Conservation (phyloP, 2,113 vertebrate genomes). For the Leucopsar rothschildi region DNA sequence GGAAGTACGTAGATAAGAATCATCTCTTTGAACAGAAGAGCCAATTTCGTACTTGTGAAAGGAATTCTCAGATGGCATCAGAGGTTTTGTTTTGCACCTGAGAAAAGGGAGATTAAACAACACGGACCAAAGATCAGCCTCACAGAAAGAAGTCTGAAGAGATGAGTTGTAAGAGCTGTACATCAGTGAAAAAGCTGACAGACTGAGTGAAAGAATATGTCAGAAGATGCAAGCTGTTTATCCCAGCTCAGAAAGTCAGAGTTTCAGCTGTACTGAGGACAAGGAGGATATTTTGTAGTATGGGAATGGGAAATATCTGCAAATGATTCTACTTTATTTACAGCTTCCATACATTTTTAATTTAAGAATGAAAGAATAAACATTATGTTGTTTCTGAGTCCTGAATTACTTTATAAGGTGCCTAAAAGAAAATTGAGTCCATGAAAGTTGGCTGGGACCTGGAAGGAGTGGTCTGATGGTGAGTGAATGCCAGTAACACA, state of each 20-base stretch:
- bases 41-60: neutral
- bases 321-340: neutral
- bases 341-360: neutral
- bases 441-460: neutral
- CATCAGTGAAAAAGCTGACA: neutral
- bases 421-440: neutral
- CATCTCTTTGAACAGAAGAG: neutral
- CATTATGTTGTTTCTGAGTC: neutral
- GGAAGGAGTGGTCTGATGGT: neutral
- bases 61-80: neutral
- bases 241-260: neutral
- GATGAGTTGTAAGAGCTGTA: neutral
- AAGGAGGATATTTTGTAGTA: neutral
- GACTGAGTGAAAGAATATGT: neutral
- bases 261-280: neutral
- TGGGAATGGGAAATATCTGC: neutral
- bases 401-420: neutral
- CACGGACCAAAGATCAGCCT: neutral
- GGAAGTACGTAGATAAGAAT: neutral
- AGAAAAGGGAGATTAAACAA: neutral
- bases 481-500: neutral
- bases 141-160: neutral
- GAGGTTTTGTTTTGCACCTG: neutral
- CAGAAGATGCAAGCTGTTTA: neutral
- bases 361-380: constrained; percentile 26